These are phyloP conservation scores for Eristalis tenax DNA, from an alignment of 2,888 invertebrate genomes.

Conservation along the genomic window DNA sequence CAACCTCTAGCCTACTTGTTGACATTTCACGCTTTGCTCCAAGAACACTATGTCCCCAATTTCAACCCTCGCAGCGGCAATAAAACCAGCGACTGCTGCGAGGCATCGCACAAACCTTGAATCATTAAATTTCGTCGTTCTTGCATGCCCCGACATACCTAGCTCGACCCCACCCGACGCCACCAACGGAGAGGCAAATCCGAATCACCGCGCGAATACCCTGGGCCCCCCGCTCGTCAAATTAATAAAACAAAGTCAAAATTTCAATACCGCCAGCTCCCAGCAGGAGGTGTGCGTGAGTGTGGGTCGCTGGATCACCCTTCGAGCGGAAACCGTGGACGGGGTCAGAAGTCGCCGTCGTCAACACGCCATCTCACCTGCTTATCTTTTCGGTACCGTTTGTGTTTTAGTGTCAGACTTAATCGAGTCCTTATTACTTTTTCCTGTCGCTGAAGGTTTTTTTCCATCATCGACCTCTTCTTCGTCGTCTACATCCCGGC, in stretches of 20 bases:
- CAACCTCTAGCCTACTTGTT: constrained; percentile 50
- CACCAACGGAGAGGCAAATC: constrained; percentile 12
- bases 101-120: constrained; percentile 38
- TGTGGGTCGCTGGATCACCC: not conserved
- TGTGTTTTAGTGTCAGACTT: constrained; percentile 54
- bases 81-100: constrained; percentile 34
- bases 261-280: constrained; percentile 44
- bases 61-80: constrained; percentile 36
- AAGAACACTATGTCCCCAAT: constrained; percentile 53
- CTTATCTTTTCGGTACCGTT: constrained; percentile 25
- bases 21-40: constrained; percentile 51
- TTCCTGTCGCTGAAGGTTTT: not conserved
- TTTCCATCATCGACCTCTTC: not conserved
- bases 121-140: constrained; percentile 49
- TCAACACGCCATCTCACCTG: constrained; percentile 54
- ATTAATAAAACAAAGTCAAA: constrained; percentile 68
- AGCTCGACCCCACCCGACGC: not conserved
- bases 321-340: not conserved
- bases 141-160: constrained; percentile 51
- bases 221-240: constrained; percentile 22
- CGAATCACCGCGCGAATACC: constrained; percentile 1
- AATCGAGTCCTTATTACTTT: constrained; percentile 49
- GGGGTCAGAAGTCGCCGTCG: constrained; percentile 20
- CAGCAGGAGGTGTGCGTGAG: not conserved
- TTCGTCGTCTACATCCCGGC: not conserved